phyloP scores from a whole-genome alignment of 2,888 invertebrate species.

The Trileptium ribeirensis region DNA sequence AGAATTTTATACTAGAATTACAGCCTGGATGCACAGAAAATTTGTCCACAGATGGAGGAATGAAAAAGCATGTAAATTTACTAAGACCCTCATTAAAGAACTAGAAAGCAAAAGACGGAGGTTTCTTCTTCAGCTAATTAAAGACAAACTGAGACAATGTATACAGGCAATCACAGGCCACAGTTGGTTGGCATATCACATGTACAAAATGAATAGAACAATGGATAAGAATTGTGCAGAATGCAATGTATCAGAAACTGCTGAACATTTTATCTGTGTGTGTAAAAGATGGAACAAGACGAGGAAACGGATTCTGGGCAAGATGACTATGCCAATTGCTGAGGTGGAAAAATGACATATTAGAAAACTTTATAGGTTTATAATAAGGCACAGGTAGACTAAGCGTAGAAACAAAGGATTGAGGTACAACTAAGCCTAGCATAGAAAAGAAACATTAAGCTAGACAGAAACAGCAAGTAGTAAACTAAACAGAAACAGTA shows the following conservation, averaged over 20 bases:
- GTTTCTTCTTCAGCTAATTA: not conserved
- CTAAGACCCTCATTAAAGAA: no score
- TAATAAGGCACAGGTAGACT: no score
- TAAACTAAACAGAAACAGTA: no score
- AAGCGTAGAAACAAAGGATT: no score
- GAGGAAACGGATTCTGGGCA: not conserved
- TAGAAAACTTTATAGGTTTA: no score
- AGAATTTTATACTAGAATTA: not conserved
- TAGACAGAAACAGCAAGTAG: no score
- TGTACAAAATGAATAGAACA: not conserved
- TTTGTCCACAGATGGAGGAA: not conserved
- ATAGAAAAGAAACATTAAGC: no score
- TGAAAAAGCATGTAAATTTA: no score
- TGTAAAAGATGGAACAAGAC: not conserved
- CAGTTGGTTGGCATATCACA: not conserved
- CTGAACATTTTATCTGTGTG: not conserved
- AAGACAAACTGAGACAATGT: not conserved
- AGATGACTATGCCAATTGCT: no score
- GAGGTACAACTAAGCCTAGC: no score
- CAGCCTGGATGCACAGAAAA: not conserved
- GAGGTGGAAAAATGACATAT: no score
- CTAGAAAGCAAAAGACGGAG: not conserved
- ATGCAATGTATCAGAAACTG: not conserved
- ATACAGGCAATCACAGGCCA: not conserved
- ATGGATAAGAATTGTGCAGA: not conserved